A percentile compares a stretch with the other conserved stretches of the same genome.
Evolutionary conservation across 2,113 vertebrate species (phyloP).

Genomic region (Oryzias melastigma): DNA sequence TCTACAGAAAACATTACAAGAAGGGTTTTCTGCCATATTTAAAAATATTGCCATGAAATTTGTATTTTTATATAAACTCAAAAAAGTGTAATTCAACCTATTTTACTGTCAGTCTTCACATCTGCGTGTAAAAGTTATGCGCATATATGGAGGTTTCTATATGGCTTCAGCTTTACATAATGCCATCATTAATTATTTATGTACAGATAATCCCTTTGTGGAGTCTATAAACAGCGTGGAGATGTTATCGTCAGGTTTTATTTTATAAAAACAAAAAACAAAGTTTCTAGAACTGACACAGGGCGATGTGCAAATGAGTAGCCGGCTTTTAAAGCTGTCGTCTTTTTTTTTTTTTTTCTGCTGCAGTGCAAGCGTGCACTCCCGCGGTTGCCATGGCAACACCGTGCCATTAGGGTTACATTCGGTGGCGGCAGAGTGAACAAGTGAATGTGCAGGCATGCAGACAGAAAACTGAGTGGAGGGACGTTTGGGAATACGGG

Average conservation of each 20-base stretch:
- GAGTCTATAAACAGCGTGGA: not conserved
- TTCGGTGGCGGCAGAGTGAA: conserved; percentile 53
- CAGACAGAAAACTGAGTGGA: conserved; percentile 3
- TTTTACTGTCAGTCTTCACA: not conserved
- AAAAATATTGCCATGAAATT: too few relatives aligned
- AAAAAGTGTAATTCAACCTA: not conserved
- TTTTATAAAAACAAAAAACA: not conserved
- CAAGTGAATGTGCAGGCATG: conserved; percentile 40
- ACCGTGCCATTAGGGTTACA: conserved; percentile 58
- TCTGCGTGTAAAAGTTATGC: conserved; percentile 14
- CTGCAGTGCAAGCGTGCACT: conserved; percentile 43
- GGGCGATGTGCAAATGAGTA: conserved; percentile 8
- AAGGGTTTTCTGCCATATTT: too few relatives aligned
- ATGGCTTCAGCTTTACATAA: conserved; percentile 5
- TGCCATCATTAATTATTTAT: conserved; percentile 18
- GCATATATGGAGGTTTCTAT: not conserved
- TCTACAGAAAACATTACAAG: too few relatives aligned
- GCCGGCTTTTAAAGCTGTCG: conserved; percentile 37
- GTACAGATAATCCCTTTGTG: not conserved
- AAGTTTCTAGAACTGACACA: conserved; percentile 14
- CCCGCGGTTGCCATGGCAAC: conserved; percentile 64
- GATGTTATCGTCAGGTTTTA: not conserved
- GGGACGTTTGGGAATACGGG: not conserved
- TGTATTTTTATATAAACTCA: too few relatives aligned
- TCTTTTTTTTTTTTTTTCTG: conserved; percentile 26